These are phyloP conservation scores for Neotoxoptera formosana DNA, from an alignment of 1,140 invertebrate genomes.

Conservation along the genomic window DNA sequence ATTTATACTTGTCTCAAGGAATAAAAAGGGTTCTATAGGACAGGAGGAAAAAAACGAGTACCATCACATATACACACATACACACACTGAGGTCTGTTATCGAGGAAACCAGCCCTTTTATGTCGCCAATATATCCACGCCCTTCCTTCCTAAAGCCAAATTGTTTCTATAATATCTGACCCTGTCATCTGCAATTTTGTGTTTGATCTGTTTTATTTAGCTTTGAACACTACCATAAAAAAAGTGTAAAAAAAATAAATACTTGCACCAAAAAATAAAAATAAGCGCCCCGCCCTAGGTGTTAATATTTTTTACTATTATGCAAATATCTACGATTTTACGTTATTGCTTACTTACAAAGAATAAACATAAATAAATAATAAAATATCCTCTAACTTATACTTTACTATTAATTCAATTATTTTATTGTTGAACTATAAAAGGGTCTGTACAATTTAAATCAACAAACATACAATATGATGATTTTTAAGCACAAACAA, in stretches of 20 bases:
- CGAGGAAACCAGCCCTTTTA: conserved; percentile 41
- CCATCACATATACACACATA: neutral
- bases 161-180: conserved; percentile 35
- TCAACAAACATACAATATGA: no score
- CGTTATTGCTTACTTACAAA: neutral
- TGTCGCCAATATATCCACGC: conserved; percentile 27
- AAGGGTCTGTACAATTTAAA: neutral
- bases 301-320: neutral
- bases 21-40: conserved; percentile 56
- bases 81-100: neutral
- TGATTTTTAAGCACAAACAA: neutral
- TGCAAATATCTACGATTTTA: neutral
- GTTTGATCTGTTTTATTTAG: conserved; percentile 5
- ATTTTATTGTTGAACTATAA: neutral
- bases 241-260: neutral
- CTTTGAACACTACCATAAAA: neutral
- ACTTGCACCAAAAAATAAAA: neutral
- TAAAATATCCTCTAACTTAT: neutral
- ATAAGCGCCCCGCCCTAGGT: neutral
- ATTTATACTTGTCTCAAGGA: conserved; percentile 58
- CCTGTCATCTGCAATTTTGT: conserved; percentile 47
- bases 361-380: neutral
- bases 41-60: conserved; percentile 12
- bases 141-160: conserved; percentile 1
- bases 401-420: neutral